phyloP scores from a whole-genome alignment of 2,113 vertebrate species.

The Monopterus albus region DNA sequence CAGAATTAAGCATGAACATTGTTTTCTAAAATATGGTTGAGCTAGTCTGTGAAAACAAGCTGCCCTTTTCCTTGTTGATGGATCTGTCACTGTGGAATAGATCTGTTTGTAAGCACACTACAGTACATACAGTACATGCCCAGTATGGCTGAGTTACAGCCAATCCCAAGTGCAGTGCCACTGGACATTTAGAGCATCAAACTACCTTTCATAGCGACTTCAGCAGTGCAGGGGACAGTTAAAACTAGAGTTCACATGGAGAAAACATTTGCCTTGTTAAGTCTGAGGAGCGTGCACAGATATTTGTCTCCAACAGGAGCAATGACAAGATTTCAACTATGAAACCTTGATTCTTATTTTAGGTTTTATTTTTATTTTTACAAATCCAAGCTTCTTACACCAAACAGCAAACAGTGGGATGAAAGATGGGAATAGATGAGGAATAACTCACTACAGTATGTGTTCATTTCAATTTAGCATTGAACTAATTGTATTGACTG shows the following conservation, averaged over 20 bases:
- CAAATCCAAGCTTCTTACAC: too few species aligned
- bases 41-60: too few species aligned
- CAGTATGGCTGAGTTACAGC: background rate
- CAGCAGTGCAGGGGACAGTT: background rate
- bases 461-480: too few species aligned
- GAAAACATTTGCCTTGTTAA: conserved; percentile 4
- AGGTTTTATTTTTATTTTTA: too few species aligned
- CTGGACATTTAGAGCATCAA: background rate
- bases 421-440: too few species aligned
- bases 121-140: background rate
- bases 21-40: too few species aligned
- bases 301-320: conserved; percentile 34
- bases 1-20: too few species aligned
- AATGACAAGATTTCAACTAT: conserved; percentile 13
- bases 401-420: too few species aligned
- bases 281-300: conserved; percentile 7
- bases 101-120: too few species aligned
- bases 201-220: background rate
- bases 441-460: too few species aligned
- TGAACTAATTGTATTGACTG: too few species aligned
- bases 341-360: conserved; percentile 1
- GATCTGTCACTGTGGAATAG: background rate
- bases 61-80: background rate
- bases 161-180: background rate
- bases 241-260: background rate